A percentile compares a stretch with the other conserved stretches of the same genome.
Conservation (phyloP, 1,140 invertebrate genomes). For the Bacillus rossius region DNA sequence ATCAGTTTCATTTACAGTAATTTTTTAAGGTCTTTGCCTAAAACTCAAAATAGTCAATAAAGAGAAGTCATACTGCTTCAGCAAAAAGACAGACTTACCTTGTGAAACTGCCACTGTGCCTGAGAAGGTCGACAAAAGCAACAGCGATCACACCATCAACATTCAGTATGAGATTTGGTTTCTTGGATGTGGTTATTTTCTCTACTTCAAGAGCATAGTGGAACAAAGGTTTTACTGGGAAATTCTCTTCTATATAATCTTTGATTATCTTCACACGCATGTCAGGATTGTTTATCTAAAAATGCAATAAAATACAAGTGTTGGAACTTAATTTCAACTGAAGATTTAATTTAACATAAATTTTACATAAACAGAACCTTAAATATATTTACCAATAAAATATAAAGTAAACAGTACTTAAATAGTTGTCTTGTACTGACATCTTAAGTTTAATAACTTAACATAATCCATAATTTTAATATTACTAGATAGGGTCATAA, state of each 20-base stretch:
- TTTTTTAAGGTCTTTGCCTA: too few relatives aligned
- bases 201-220: constrained; percentile 97
- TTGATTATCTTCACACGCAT: constrained; percentile 96
- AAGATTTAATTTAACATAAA: too few relatives aligned
- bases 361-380: too few relatives aligned
- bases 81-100: constrained; percentile 46
- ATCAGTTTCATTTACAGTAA: too few relatives aligned
- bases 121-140: constrained; percentile 93
- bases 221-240: constrained; percentile 87
- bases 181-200: constrained; percentile 98
- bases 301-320: constrained; percentile 6
- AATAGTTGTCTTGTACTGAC: too few relatives aligned
- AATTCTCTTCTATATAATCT: constrained; percentile 91
- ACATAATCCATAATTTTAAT: too few relatives aligned
- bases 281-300: constrained; percentile 95
- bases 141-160: constrained; percentile 98
- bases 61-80: too few relatives aligned
- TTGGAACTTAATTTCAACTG: background rate
- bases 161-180: constrained; percentile 98
- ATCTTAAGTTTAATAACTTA: too few relatives aligned
- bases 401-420: too few relatives aligned
- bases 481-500: too few relatives aligned
- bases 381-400: too few relatives aligned
- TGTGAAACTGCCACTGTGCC: constrained; percentile 90
- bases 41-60: too few relatives aligned